A percentile compares a stretch with the other conserved stretches of the same genome.
Conservation (phyloP, 2,113 vertebrate genomes). For the Rattus rattus region DNA sequence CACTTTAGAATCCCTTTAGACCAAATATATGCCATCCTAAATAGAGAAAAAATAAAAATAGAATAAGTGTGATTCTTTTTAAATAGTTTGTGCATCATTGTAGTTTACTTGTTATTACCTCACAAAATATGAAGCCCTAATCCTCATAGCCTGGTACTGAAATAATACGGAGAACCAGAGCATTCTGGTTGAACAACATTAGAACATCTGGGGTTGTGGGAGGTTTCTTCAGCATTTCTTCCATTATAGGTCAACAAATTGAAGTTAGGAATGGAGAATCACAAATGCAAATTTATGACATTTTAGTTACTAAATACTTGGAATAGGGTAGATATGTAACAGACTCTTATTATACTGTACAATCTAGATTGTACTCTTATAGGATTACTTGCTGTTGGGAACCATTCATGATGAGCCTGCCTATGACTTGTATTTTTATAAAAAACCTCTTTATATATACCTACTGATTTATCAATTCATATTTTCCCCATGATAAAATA, state of each 20-base stretch:
- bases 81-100: neutral
- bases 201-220: neutral
- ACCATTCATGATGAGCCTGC: neutral
- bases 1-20: neutral
- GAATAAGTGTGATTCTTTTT: neutral
- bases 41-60: neutral
- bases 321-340: neutral
- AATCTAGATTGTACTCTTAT: neutral
- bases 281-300: neutral
- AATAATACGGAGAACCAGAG: neutral
- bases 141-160: neutral
- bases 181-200: too few relatives aligned
- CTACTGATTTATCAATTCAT: neutral
- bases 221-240: neutral
- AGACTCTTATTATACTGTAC: accelerated
- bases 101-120: neutral
- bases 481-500: neutral
- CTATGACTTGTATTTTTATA: neutral
- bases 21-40: neutral
- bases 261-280: neutral
- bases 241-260: neutral
- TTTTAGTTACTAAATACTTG: neutral
- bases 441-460: neutral
- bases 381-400: neutral
- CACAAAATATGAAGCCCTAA: neutral